Evolutionary conservation across 2,797 vertebrate genomes (phyloP).

Genomic region (Pseudochirops corinnae): DNA sequence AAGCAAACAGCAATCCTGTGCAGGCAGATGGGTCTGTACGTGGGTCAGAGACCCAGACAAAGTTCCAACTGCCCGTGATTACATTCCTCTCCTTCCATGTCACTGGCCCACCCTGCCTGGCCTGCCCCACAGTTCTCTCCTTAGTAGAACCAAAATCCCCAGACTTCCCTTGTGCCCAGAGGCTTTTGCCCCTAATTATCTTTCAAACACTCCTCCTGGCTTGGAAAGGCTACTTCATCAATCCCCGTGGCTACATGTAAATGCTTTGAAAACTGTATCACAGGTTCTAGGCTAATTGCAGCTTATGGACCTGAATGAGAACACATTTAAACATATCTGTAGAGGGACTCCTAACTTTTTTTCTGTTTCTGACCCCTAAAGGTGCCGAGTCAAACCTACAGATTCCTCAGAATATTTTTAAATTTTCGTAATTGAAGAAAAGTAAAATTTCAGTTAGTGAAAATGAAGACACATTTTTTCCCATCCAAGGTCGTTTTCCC

Average conservation of each 20-base stretch:
- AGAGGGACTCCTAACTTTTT: too few species aligned
- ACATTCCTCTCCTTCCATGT: neutral
- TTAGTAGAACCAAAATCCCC: neutral
- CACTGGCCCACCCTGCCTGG: neutral
- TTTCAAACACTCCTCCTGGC: neutral
- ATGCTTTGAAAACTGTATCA: neutral
- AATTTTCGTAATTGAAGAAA: neutral
- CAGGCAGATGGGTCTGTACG: neutral
- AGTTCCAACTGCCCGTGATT: neutral
- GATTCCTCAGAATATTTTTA: neutral
- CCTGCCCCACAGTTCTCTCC: neutral
- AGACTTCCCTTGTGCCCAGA: neutral
- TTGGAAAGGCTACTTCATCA: neutral
- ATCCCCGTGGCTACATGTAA: neutral
- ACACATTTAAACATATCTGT: too few species aligned
- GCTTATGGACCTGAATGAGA: too few species aligned
- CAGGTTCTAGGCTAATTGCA: too few species aligned
- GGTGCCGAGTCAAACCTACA: neutral
- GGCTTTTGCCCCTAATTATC: neutral
- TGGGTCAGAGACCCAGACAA: neutral
- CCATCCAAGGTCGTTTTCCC: neutral
- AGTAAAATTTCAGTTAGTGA: neutral
- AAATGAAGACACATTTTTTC: neutral
- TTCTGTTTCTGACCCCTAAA: neutral
- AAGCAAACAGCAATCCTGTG: neutral